Conservation (phyloP, 1,140 invertebrate species). For the Drosophila gunungcola region DNA sequence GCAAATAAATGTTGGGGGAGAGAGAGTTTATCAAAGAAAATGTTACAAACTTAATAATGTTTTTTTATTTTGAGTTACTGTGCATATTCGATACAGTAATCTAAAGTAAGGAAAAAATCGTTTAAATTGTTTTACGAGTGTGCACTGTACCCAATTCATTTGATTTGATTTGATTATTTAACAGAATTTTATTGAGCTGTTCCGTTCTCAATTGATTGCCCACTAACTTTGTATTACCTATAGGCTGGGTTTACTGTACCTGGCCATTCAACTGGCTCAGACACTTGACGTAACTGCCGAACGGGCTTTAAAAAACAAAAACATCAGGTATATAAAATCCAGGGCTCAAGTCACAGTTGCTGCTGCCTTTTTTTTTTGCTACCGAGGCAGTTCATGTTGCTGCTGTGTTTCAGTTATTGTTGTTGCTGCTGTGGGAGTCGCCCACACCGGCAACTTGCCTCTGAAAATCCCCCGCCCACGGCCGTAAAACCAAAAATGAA, state of each 20-base stretch:
- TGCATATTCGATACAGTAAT: too few relatives aligned
- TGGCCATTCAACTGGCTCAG: constrained; percentile 18
- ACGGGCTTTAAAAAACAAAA: constrained; percentile 5
- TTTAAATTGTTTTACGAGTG: too few relatives aligned
- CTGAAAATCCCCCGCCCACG: constrained; percentile 58
- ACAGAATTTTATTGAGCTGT: background rate
- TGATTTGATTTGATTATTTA: too few relatives aligned
- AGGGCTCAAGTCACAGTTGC: constrained; percentile 22
- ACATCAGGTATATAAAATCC: constrained; percentile 15
- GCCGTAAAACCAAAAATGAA: constrained; percentile 65
- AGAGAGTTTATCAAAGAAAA: too few relatives aligned
- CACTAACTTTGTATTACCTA: background rate
- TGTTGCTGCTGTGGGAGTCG: constrained; percentile 32
- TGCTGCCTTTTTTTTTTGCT: constrained; percentile 12
- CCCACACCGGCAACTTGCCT: constrained; percentile 45
- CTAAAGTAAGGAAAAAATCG: too few relatives aligned
- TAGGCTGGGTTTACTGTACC: constrained; percentile 17
- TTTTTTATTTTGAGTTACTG: too few relatives aligned
- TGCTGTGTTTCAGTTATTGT: constrained; percentile 4
- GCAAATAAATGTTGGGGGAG: background rate
- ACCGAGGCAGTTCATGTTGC: constrained; percentile 15
- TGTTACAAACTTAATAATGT: too few relatives aligned
- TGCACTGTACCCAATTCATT: too few relatives aligned
- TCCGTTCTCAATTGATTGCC: background rate
- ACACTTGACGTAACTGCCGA: constrained; percentile 46